A percentile compares a stretch with the other conserved stretches of the same genome.
phyloP scores from a whole-genome alignment of 2,113 vertebrate species.

The Alligator sinensis region DNA sequence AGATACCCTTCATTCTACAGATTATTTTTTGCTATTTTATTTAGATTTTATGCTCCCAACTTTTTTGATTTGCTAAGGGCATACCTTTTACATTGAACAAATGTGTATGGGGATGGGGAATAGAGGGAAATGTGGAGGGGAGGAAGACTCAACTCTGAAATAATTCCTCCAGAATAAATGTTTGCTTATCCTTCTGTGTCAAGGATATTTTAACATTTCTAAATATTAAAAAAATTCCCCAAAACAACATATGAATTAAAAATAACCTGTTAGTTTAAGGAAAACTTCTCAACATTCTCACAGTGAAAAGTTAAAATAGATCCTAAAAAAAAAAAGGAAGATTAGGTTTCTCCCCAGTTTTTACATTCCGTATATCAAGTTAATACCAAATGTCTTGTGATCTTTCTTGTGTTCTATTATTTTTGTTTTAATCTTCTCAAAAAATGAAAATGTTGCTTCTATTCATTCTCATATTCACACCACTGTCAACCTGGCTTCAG shows the following conservation, averaged over 20 bases:
- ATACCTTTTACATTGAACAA: background rate
- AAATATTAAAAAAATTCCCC: background rate
- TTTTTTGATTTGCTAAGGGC: background rate
- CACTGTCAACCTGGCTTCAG: background rate
- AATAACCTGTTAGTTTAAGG: background rate
- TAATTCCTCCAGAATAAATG: background rate
- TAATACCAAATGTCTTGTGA: background rate
- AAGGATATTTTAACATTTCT: background rate
- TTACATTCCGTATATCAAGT: background rate
- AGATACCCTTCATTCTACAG: background rate
- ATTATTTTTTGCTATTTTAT: background rate
- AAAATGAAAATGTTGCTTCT: background rate
- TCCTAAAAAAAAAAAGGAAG: constrained; percentile 3
- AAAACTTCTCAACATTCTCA: background rate
- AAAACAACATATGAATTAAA: background rate
- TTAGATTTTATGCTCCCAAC: background rate
- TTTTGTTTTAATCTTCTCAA: constrained; percentile 2
- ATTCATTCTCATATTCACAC: constrained; percentile 41
- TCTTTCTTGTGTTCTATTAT: background rate
- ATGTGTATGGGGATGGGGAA: background rate
- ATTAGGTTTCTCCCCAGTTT: background rate
- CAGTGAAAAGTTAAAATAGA: background rate
- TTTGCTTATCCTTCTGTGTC: background rate
- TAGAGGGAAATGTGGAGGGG: background rate
- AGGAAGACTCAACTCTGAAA: background rate